A percentile compares a stretch with the other conserved stretches of the same genome.
These are phyloP conservation scores for Cerceris ruficornis DNA, from an alignment of 2,888 invertebrate species.

Conservation along the genomic window DNA sequence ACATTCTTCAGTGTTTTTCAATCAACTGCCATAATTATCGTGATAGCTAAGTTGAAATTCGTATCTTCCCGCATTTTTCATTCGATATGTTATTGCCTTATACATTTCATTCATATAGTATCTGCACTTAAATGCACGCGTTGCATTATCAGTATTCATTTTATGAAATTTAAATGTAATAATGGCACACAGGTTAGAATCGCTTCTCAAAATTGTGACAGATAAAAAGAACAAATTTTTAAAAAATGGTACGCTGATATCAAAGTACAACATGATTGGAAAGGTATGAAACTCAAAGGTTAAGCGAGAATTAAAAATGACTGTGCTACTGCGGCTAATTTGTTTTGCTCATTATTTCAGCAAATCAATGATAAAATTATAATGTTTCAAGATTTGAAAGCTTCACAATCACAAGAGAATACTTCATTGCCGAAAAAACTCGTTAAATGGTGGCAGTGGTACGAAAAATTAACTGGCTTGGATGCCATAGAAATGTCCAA, in stretches of 20 bases:
- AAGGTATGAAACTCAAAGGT: slow-evolving; percentile 43
- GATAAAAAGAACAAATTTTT: no score
- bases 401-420: slow-evolving; percentile 57
- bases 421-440: slow-evolving; percentile 71
- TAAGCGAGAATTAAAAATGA: neutral
- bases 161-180: no score
- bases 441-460: slow-evolving; percentile 77
- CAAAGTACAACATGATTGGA: neutral
- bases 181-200: no score
- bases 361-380: slow-evolving; percentile 68
- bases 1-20: no score
- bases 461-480: slow-evolving; percentile 76
- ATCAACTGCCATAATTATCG: no score
- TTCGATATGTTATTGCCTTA: no score
- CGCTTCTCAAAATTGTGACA: no score
- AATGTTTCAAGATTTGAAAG: slow-evolving; percentile 71
- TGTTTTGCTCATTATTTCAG: slow-evolving; percentile 54
- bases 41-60: no score
- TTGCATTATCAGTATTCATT: no score
- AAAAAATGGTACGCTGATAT: neutral
- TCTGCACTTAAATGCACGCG: no score
- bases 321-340: neutral
- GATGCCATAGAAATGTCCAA: slow-evolving; percentile 75
- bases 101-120: no score
- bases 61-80: no score